Percentiles rank a stretch among this genome's conserved stretches.
Conservation (phyloP, 2,888 invertebrate genomes). For the Griposia aprilina region DNA sequence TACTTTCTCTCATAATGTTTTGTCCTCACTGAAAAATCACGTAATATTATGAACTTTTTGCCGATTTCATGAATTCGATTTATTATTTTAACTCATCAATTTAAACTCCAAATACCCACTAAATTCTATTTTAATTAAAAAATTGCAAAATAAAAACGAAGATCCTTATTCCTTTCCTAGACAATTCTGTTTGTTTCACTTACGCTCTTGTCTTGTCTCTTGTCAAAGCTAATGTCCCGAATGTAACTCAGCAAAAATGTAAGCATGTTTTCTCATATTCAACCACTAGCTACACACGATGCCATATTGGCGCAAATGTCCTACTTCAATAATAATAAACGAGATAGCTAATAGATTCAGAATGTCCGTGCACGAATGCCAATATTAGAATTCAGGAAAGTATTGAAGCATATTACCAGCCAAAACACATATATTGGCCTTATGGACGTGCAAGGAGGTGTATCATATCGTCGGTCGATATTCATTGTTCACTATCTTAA, state of each 20-base stretch:
- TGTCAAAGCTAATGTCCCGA: not conserved
- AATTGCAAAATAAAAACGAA: no score
- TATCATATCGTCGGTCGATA: not conserved
- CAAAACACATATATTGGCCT: not conserved
- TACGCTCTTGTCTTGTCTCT: no score
- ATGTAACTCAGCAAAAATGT: not conserved
- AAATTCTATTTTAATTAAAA: no score
- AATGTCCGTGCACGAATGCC: slow-evolving; percentile 6
- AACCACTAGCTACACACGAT: not conserved
- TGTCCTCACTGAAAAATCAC: no score
- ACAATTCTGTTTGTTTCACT: no score
- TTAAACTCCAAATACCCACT: no score
- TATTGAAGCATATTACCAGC: slow-evolving; percentile 14
- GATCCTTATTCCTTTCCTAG: no score
- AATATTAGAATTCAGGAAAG: slow-evolving; percentile 23
- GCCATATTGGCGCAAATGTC: not conserved
- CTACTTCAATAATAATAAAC: slow-evolving; percentile 16
- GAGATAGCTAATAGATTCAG: slow-evolving; percentile 9
- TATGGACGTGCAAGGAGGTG: not conserved
- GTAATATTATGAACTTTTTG: no score
- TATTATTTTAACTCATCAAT: no score
- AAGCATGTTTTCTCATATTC: not conserved
- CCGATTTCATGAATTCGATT: no score
- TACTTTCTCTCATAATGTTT: no score
- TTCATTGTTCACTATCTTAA: not conserved